Percentiles rank a stretch among this genome's conserved stretches.
These are phyloP conservation scores for Crotalus helleri DNA, from an alignment of 2,113 vertebrate species.

Conservation along the genomic window DNA sequence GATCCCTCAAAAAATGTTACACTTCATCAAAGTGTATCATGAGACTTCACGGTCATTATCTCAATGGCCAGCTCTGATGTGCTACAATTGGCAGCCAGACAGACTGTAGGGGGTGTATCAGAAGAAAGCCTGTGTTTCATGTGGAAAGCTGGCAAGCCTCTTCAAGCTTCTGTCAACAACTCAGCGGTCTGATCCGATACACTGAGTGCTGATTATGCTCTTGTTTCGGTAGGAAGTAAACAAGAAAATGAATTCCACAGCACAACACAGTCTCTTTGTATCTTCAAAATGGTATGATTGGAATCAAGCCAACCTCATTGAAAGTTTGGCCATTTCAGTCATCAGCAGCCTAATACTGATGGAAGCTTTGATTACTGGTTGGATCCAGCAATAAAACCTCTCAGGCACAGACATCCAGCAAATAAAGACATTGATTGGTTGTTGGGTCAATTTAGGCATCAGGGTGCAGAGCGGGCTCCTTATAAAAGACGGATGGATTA, in stretches of 20 bases:
- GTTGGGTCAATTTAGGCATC: conserved; percentile 81
- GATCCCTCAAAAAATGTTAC: conserved; percentile 83
- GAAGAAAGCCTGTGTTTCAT: conserved; percentile 81
- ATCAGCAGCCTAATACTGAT: conserved; percentile 72
- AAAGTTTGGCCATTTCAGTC: conserved; percentile 81
- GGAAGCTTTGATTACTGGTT: conserved; percentile 77
- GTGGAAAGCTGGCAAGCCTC: conserved; percentile 76
- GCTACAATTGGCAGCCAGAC: conserved; percentile 80
- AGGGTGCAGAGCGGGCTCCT: conserved; percentile 70
- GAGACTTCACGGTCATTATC: conserved; percentile 84
- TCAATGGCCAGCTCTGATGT: conserved; percentile 81
- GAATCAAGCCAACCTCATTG: conserved; percentile 68
- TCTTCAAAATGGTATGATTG: conserved; percentile 81
- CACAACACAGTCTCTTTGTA: conserved; percentile 84
- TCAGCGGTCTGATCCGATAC: conserved; percentile 76
- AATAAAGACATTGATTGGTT: conserved; percentile 82
- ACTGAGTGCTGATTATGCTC: conserved; percentile 83
- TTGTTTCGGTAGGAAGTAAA: conserved; percentile 89
- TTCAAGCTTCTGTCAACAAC: conserved; percentile 86
- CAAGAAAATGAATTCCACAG: conserved; percentile 86
- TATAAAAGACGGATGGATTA: conserved; percentile 80
- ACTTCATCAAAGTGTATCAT: conserved; percentile 86
- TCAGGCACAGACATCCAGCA: conserved; percentile 77
- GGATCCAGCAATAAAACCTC: conserved; percentile 72
- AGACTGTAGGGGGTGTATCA: conserved; percentile 77